Evolutionary conservation across 2,888 invertebrate genomes (phyloP), one percentile per base, ranked within the genome.

Genomic region (Dryococelus australis): DNA sequence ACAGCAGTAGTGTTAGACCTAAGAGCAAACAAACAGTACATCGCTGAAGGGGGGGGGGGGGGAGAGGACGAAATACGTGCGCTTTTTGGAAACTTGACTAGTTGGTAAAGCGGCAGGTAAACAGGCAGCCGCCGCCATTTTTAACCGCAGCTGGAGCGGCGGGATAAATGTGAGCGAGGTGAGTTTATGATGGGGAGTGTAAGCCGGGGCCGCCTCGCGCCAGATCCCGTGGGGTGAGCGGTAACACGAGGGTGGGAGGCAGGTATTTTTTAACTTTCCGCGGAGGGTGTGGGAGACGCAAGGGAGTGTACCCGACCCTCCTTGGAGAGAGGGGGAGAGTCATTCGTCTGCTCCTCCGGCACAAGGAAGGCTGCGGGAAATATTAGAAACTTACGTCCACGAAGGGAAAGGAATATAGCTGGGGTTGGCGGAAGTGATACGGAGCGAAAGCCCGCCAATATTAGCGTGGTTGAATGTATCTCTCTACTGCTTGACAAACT

Each of bases 221-320:
- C 20, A 65, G 6, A 65, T 65, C 16, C 65, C 65, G 13, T 20
- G 20, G 65, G 65, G 16, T 65, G 65, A 65, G 65, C 24, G 20
- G 65, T 8, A 65, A 65, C 20, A 24, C 35, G 43, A 10, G 84
- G 28, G 35, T 26, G 27, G 84, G 80, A 80, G 83, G 35, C 9
- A 84, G 43, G n/a, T 84, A 84, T 84, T 84, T 84, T 43, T 43
- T n/a, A 13, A 84, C 43, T 84, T 35, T 43, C 28, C 43, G 35
- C 28, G 12, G 20, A 13, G 24, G 16, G 65, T 65, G 65, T 6
- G 65, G 16, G 65, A 20, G 5, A 24, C 65, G 65, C 65, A 16
- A 6, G 65, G 65, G 65, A 65, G 65, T 65, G 10, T 65, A 5
- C 65, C 6, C 13, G 10, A 16, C 65, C 65, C 8, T 24, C 65